Evolutionary conservation across 2,113 vertebrate genomes (phyloP).

Genomic region (Rhinopithecus roxellana): DNA sequence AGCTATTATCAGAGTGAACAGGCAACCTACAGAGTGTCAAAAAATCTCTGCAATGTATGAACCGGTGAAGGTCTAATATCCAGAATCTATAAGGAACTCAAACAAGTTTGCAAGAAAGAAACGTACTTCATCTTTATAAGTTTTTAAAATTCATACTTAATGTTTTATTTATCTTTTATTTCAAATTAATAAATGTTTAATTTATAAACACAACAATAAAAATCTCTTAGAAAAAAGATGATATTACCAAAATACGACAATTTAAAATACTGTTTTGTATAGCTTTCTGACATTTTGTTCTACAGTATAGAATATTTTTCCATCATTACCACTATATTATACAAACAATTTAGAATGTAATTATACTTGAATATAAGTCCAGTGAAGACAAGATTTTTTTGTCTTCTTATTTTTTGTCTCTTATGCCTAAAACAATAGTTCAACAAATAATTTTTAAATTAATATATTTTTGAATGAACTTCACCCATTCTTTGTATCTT

Average conservation of each 20-base stretch:
- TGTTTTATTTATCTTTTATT: neutral
- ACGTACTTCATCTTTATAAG: neutral
- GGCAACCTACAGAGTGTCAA: too few species aligned
- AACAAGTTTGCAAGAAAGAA: too few species aligned
- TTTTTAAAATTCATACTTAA: neutral
- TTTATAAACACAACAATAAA: neutral
- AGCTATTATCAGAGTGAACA: too few species aligned
- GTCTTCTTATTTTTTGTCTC: neutral
- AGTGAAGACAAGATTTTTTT: neutral
- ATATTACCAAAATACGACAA: neutral
- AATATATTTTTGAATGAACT: neutral
- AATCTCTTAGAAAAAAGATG: neutral
- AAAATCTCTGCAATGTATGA: too few species aligned
- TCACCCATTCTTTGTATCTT: neutral
- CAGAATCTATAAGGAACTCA: too few species aligned
- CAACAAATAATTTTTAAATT: neutral
- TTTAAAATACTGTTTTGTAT: neutral
- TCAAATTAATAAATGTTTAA: neutral
- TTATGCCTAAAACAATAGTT: neutral
- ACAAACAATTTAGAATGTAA: neutral
- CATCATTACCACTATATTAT: neutral
- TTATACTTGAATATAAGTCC: neutral
- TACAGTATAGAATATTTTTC: neutral
- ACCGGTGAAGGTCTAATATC: too few species aligned
- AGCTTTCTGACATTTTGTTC: neutral